Evolutionary conservation across 1,140 invertebrate genomes (phyloP), one percentile per base, ranked within the genome.

Genomic region (Watersipora subatra): DNA sequence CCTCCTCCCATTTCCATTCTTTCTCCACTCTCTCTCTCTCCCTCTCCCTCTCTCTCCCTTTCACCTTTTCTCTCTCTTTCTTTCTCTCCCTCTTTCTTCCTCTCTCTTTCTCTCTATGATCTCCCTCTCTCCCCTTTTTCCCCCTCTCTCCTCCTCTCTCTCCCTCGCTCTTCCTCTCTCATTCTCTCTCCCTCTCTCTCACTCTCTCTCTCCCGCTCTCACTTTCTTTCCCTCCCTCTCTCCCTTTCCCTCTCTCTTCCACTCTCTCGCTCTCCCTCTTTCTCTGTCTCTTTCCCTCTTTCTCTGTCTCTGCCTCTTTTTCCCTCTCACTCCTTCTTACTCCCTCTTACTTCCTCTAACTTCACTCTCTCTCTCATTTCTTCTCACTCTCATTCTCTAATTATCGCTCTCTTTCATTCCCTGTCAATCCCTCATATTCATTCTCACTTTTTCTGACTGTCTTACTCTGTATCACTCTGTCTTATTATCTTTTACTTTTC

Each of bases 131-230:
- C 22, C n/a, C n/a, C n/a, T n/a, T n/a, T n/a, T n/a, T n/a, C n/a
- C n/a, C n/a, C n/a, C n/a, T n/a, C n/a, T n/a, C 58, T 25, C 58
- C 22, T 22, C 22, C 58, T 25, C 58, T 61, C 58, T 61, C 58
- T 25, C 58, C 22, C 58, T 61, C 58, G 12, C 58, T 61, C 58
- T 61, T 22, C 25, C 58, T 61, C 58, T 61, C 58, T 25, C 58
- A 15, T 22, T 61, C 58, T 25, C 58, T 61, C 58, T 61, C 58
- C 25, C 58, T 61, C 58, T 61, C 58, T 25, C 58, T 61, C 58
- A 15, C 58, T 25, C 58, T 61, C 58, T 61, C 58, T 25, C 58
- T 61, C n/a, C n/a, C n/a, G n/a, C n/a, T n/a, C n/a, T n/a, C n/a
- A n/a, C n/a, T n/a, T n/a, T n/a, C n/a, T n/a, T 22, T 61, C 58